Conservation (phyloP, 2,113 vertebrate genomes). For the Chaetorhynchus papuensis region DNA sequence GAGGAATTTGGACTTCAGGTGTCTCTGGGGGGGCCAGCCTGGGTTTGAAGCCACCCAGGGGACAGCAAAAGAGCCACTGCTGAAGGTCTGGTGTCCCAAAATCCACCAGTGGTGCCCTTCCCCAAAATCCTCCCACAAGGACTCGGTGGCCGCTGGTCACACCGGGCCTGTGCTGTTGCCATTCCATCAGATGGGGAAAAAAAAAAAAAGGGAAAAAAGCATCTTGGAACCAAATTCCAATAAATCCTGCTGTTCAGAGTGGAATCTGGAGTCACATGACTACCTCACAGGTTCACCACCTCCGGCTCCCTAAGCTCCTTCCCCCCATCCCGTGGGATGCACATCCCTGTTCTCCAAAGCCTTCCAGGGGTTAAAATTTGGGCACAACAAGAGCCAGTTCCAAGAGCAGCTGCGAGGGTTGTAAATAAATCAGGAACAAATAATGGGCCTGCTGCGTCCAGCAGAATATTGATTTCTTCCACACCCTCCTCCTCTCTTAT, state of each 20-base stretch:
- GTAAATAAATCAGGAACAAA: not conserved
- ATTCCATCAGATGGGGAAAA: not conserved
- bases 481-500: not conserved
- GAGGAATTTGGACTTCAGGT: not conserved
- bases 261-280: not conserved
- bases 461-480: not conserved
- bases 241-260: not conserved
- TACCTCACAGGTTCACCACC: slow-evolving; percentile 15
- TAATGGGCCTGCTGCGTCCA: not conserved
- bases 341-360: not conserved
- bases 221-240: not conserved
- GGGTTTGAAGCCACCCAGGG: not conserved
- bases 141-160: not conserved
- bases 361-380: not conserved
- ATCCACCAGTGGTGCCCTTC: not conserved
- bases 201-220: not conserved
- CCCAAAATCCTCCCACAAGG: not conserved
- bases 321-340: not conserved
- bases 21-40: not conserved
- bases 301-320: not conserved
- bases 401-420: not conserved
- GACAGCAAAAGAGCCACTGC: not conserved
- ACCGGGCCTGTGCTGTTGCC: not conserved
- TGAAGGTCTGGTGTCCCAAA: not conserved
- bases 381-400: not conserved